Evolutionary conservation across 2,113 vertebrate genomes (phyloP), one percentile per base, ranked within the genome.

Genomic region (Conger conger): DNA sequence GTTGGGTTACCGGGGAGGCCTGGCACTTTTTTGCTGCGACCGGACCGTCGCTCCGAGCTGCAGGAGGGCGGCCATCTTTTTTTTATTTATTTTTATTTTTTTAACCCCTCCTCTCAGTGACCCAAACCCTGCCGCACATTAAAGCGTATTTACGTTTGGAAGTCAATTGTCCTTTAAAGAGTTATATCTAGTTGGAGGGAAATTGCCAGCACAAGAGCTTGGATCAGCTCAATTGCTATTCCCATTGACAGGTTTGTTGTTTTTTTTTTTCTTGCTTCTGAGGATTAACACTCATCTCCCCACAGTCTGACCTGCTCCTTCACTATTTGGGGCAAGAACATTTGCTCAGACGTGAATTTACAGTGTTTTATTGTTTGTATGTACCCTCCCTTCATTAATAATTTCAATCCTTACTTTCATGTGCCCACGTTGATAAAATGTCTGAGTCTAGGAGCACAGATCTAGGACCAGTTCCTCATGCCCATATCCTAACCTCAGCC

Each of bases 31-130:
- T 57, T 18, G 9, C 76, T n/a, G n/a, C n/a, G 40, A 23, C 20
- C 13, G 18, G 36, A 79, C 27, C 7, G n/a, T 30, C 42, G 20
- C 9, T 35, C 15, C 2, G 37, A 42, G 76, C 79, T 63, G 73
- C 27, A 76, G 68, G 80, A 82, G 86, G 89, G 88, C 91, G 90
- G 84, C 79, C 76, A 33, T 23, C n/a, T 89, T 87, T 93, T 92
- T 92, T 23, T 63, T 63, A 63, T 63, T 7, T 63, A 63, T 63
- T 63, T 27, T 23, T 63, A 23, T 85, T 88, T 91, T 91, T 85
- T 82, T 73, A 11, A 73, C 84, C 81, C 89, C 87, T 90, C 82
- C 85, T 80, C 76, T 89, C 82, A 57, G 83, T 78, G 79, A 36
- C 84, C 83, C 1, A 60, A 82, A 83, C 88, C 79, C n/a, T 27